Evolutionary conservation across 1,140 invertebrate genomes (phyloP), one percentile per base, ranked within the genome.

Genomic region (Cotesia glomerata): DNA sequence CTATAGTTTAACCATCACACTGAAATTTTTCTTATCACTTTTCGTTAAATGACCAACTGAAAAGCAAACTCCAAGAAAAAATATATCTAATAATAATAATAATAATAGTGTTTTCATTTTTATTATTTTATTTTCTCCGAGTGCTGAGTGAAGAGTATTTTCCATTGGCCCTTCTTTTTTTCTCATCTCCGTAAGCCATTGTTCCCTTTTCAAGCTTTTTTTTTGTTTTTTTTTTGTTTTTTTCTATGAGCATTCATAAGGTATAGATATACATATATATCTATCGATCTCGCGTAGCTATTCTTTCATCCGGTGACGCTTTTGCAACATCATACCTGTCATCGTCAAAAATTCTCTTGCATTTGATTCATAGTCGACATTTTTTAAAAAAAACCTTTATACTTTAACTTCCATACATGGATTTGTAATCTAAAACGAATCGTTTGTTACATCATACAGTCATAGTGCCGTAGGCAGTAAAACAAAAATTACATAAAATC

Each of bases 351-450:
- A 34, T 39, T 63, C 26, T 36, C 61, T 62, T n/a, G 26, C 59
- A n/a, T 34, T 35, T 34, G 59, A 62, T 62, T 62, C 59, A 26
- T 62, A n/a, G 26, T 62, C 59, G 35, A 58, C 14, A 58, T 32
- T 62, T 62, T 62, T 62, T 62, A n/a, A 14, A 26, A 26, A 26
- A 11, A 45, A 9, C 8, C 11, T 45, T 45, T 45, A 45, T 45
- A 45, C 5, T 45, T 45, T 45, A 9, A 11, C 39, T 45, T 45
- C 11, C 39, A 45, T 45, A 9, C 39, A 45, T 45, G 5, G 39
- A 45, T 45, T 45, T 11, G 39, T 45, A 45, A 45, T 45, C 39
- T 8, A 45, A 45, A 45, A 45, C 39, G 39, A 11, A 45, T 45
- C 39, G 39, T 45, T 45, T 62, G 35, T 62, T 62, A 26, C 18